These are phyloP conservation scores for Tonatia bakeri DNA, from an alignment of 2,113 vertebrate species.

Conservation along the genomic window DNA sequence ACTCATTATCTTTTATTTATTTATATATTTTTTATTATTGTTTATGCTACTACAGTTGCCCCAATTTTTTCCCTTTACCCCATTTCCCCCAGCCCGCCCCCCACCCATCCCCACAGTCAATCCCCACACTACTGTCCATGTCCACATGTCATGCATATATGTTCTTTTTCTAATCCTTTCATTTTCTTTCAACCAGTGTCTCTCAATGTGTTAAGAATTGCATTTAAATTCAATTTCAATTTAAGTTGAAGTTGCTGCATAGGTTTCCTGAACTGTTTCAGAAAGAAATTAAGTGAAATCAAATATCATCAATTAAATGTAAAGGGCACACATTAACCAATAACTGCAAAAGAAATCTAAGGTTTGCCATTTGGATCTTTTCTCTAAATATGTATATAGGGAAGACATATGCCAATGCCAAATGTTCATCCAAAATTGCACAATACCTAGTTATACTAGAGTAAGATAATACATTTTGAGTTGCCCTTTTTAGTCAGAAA, in stretches of 20 bases:
- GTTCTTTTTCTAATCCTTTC: no score
- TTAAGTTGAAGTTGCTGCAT: neutral
- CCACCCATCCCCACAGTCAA: no score
- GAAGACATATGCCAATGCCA: neutral
- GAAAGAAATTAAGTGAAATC: neutral
- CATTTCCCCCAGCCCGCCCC: no score
- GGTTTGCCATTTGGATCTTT: neutral
- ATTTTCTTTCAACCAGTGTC: no score
- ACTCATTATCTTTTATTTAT: neutral
- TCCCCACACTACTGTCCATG: no score
- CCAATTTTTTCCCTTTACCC: no score
- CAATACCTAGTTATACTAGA: neutral
- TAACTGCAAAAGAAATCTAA: neutral
- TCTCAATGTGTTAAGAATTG: neutral
- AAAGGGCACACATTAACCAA: neutral
- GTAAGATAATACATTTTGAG: neutral
- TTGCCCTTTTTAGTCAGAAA: neutral
- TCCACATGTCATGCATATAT: no score
- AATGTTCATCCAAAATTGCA: neutral
- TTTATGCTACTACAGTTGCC: no score
- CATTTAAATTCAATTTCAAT: neutral
- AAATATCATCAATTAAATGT: slow-evolving; percentile 12
- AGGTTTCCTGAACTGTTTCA: slow-evolving; percentile 5
- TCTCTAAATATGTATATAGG: neutral
- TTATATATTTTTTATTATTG: no score